Evolutionary conservation across 1,140 invertebrate species (phyloP).

Genomic region (Brachionus rubens): DNA sequence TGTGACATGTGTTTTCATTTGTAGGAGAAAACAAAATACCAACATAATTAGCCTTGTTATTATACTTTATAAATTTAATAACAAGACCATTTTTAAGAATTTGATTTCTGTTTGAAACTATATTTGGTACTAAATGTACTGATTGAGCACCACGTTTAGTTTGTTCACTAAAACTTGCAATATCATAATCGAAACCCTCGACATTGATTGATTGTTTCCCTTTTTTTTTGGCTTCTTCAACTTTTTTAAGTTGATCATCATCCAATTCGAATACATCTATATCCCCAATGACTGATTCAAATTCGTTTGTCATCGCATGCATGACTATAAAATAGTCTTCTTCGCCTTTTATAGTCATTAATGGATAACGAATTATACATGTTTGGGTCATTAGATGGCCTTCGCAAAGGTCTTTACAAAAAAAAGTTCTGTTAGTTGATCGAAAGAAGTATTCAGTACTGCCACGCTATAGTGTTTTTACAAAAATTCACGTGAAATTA

Average conservation of each 20-base stretch:
- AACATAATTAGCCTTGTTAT: slow-evolving; percentile 7
- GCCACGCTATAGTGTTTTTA: no score
- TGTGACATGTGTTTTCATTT: background rate
- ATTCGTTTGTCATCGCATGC: background rate
- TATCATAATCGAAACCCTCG: no score
- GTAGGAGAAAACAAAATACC: background rate
- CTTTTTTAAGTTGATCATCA: background rate
- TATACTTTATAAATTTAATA: background rate
- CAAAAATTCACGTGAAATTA: no score
- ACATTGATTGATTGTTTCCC: no score
- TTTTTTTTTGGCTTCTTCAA: background rate
- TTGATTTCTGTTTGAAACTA: background rate
- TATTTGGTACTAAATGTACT: background rate
- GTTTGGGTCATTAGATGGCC: slow-evolving; percentile 6
- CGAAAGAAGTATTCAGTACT: no score
- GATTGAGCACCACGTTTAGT: background rate
- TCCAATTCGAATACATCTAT: background rate
- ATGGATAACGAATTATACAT: background rate
- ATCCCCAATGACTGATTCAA: background rate
- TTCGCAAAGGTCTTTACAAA: background rate
- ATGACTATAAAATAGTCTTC: background rate
- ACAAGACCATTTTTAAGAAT: slow-evolving; percentile 2
- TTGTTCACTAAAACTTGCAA: background rate
- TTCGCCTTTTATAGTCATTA: background rate
- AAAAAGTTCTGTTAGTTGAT: background rate